A percentile compares a stretch with the other conserved stretches of the same genome.
Conservation (phyloP, 2,888 invertebrate genomes). For the Eupithecia dodoneata region DNA sequence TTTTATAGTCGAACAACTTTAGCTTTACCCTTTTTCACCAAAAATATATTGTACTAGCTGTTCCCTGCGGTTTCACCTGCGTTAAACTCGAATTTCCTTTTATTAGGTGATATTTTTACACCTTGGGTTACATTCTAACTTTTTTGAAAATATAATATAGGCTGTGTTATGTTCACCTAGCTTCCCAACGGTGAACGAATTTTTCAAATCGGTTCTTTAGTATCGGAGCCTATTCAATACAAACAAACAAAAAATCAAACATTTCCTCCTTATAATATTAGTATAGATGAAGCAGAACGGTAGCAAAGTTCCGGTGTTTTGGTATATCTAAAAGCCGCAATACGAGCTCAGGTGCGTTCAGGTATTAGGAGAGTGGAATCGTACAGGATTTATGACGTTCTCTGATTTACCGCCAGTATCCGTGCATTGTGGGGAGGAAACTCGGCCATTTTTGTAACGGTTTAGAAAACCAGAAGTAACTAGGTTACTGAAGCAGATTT, state of each 20-base stretch:
- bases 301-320: constrained; percentile 9
- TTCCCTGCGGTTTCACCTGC: too few relatives aligned
- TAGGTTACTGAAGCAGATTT: constrained; percentile 1
- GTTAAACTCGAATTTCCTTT: too few relatives aligned
- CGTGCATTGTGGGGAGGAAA: constrained; percentile 32
- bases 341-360: constrained; percentile 49
- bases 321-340: constrained; percentile 25
- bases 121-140: too few relatives aligned
- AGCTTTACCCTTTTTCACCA: neutral
- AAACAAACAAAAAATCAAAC: too few relatives aligned
- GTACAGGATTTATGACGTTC: constrained; percentile 57
- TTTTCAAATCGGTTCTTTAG: too few relatives aligned
- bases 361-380: constrained; percentile 51
- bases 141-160: too few relatives aligned
- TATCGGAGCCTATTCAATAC: too few relatives aligned
- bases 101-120: too few relatives aligned
- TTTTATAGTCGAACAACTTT: neutral
- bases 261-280: too few relatives aligned
- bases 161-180: too few relatives aligned
- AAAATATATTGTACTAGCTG: neutral
- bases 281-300: neutral
- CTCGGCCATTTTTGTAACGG: neutral
- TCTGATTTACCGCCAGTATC: constrained; percentile 56
- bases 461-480: constrained; percentile 1
- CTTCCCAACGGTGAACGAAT: too few relatives aligned